phyloP scores from a whole-genome alignment of 64 coral and sea anemone genomes.

The Astreopora myriophthalma region DNA sequence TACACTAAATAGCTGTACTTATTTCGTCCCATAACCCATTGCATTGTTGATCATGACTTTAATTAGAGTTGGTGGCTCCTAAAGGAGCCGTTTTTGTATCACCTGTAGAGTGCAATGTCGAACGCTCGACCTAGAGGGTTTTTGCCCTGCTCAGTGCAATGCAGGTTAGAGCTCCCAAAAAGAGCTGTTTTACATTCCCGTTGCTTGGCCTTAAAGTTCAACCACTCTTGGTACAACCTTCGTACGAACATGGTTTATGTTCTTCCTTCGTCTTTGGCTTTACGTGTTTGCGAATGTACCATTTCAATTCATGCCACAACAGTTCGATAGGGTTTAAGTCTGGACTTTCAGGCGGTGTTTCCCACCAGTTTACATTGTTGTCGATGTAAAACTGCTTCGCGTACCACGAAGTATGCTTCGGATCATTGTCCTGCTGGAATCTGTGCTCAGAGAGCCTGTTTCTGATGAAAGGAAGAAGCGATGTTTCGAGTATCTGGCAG shows the following conservation, averaged over 20 bases:
- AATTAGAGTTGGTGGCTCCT: not conserved
- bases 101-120: not conserved
- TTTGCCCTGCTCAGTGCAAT: not conserved
- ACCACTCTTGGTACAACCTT: too few species aligned
- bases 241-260: too few species aligned
- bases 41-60: not conserved
- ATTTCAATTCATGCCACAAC: not conserved
- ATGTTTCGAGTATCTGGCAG: not conserved
- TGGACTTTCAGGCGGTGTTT: not conserved
- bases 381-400: not conserved
- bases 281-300: not conserved
- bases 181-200: not conserved
- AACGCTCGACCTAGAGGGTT: not conserved
- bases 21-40: too few species aligned
- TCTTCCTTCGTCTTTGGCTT: constrained; percentile 20
- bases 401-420: not conserved
- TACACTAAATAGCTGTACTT: too few species aligned
- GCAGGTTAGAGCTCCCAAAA: not conserved
- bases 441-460: not conserved
- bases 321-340: constrained; percentile 15
- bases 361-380: not conserved
- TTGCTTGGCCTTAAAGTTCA: not conserved
- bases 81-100: not conserved
- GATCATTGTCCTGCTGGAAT: constrained; percentile 29
- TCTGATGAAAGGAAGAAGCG: not conserved